Evolutionary conservation across 1,140 invertebrate species (phyloP), one percentile per base, ranked within the genome.

Genomic region (Charaxes varanes): DNA sequence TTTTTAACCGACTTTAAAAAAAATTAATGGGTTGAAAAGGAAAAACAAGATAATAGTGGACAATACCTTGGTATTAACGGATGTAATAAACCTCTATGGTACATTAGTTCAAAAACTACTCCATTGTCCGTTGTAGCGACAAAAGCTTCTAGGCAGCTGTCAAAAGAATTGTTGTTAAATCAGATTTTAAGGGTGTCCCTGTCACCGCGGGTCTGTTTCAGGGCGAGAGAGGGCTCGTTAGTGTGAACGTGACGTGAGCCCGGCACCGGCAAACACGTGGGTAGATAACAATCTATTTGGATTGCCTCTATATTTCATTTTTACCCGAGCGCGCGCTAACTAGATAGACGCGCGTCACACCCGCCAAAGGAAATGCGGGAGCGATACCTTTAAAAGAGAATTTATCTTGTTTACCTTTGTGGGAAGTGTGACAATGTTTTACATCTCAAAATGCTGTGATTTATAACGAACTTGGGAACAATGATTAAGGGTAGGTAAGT

Each of bases 241-340:
- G 73, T 61, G 69, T 55, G 72, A 71, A 79, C 79, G 78, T 80
- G 78, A 67, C 68, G 60, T 64, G 68, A 49, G 22, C 41, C 19
- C 62, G 69, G 46, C 66, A 59, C 73, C 76, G 62, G 80, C 72
- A 84, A 84, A 84, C 80, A 84, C 73, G 79, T 78, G 80, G 77
- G 78, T 77, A 74, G 83, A 85, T 85, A 84, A 84, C 80, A 74
- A 85, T 85, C 81, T 80, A 77, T 82, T 82, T 78, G 81, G 70
- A 84, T 85, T 85, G 83, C 74, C 69, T 78, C 78, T 80, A 83
- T 85, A 85, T 84, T 79, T 84, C 78, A 84, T 84, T 84, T 81
- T 81, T 79, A 70, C 70, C 67, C 66, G 69, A 65, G 62, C 62
- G 48, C 60, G 63, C 63, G 63, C 72, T 85, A 85, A 84, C 80